A percentile compares a stretch with the other conserved stretches of the same genome.
Evolutionary conservation across 2,113 vertebrate species (phyloP).

Genomic region (Choloepus hoffmanni): DNA sequence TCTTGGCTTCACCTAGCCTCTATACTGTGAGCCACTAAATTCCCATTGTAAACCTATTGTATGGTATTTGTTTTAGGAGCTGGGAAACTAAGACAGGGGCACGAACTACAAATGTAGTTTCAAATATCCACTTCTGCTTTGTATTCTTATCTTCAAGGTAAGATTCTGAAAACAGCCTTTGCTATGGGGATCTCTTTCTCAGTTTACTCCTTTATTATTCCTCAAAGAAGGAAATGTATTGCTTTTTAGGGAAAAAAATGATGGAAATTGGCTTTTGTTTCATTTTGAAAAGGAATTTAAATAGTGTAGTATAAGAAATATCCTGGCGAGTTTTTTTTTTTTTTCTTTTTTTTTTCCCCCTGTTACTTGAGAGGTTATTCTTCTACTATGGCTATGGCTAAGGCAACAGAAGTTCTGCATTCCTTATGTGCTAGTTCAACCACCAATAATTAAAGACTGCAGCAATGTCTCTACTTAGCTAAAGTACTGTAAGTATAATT

Average conservation of each 20-base stretch:
- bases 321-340: neutral
- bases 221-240: neutral
- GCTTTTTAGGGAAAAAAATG: neutral
- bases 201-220: neutral
- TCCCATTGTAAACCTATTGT: too few relatives aligned
- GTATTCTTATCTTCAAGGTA: neutral
- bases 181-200: neutral
- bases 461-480: constrained; percentile 52
- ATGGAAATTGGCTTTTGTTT: neutral
- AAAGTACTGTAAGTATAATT: constrained; percentile 31
- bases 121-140: neutral
- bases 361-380: constrained; percentile 8
- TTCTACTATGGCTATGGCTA: neutral
- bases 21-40: too few relatives aligned
- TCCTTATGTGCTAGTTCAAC: neutral
- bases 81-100: neutral
- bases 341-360: neutral
- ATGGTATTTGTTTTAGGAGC: too few relatives aligned
- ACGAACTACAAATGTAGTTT: neutral
- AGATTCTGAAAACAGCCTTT: neutral
- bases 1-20: too few relatives aligned
- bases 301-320: neutral
- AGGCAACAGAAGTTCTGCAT: neutral
- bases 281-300: neutral
- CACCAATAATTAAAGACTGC: constrained; percentile 57